These are phyloP conservation scores for Kryptolebias marmoratus DNA, from an alignment of 2,113 vertebrate genomes.

Conservation along the genomic window DNA sequence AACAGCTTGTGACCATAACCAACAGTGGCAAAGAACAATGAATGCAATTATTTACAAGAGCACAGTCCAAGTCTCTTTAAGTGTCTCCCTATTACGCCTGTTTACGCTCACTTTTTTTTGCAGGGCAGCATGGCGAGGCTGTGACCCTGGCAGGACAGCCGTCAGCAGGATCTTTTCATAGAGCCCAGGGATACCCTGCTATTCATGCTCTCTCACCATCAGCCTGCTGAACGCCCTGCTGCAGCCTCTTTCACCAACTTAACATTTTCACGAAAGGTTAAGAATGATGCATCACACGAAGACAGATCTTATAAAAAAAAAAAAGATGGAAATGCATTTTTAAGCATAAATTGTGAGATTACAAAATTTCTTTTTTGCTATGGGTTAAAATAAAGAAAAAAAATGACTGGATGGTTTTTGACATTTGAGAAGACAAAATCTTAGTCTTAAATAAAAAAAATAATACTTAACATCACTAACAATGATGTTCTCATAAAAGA, in stretches of 20 bases:
- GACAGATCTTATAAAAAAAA: background rate
- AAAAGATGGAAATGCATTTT: background rate
- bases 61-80: slow-evolving; percentile 79
- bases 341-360: too few species aligned
- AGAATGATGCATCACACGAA: slow-evolving; percentile 29
- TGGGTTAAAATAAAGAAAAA: slow-evolving; percentile 24
- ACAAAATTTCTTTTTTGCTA: slow-evolving; percentile 47
- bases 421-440: background rate
- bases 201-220: slow-evolving; percentile 59
- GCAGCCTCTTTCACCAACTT: slow-evolving; percentile 54
- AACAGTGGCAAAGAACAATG: slow-evolving; percentile 81
- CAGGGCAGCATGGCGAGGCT: slow-evolving; percentile 54
- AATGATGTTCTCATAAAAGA: too few species aligned
- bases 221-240: slow-evolving; percentile 62
- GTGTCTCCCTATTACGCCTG: slow-evolving; percentile 70
- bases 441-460: too few species aligned
- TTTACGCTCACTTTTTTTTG: slow-evolving; percentile 65
- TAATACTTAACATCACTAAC: too few species aligned
- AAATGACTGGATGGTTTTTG: slow-evolving; percentile 21
- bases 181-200: slow-evolving; percentile 59
- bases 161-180: slow-evolving; percentile 64
- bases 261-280: slow-evolving; percentile 42
- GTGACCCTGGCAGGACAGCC: slow-evolving; percentile 62
- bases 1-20: slow-evolving; percentile 85
- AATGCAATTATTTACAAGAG: slow-evolving; percentile 82